A percentile compares a stretch with the other conserved stretches of the same genome.
Evolutionary conservation across 1,140 invertebrate genomes (phyloP).

Genomic region (Popillia japonica): DNA sequence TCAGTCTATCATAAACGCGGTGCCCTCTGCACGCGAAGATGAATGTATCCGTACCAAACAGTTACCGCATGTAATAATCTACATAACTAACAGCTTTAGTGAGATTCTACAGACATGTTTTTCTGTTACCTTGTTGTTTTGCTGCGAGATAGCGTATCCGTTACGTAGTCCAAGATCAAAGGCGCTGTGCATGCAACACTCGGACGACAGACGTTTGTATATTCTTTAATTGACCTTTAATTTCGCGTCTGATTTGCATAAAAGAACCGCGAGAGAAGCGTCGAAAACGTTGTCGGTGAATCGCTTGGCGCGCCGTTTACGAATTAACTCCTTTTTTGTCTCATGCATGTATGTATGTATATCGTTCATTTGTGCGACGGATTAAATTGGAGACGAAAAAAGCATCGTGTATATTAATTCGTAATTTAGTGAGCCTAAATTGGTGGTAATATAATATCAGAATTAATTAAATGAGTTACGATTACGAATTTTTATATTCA

Average conservation of each 20-base stretch:
- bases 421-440: neutral
- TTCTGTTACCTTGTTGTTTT: neutral
- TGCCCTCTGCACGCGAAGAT: neutral
- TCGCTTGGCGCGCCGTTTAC: neutral
- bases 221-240: neutral
- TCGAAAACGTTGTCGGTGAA: neutral
- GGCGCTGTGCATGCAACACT: neutral
- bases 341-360: too few relatives aligned
- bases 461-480: neutral
- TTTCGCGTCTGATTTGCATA: slow-evolving; percentile 6
- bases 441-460: neutral
- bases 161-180: neutral
- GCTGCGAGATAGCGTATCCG: neutral
- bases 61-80: neutral
- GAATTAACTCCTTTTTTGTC: neutral
- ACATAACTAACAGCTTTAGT: neutral
- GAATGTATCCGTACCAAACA: neutral
- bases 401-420: neutral
- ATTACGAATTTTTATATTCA: neutral
- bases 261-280: neutral
- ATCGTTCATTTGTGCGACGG: neutral
- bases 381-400: neutral
- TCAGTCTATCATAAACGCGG: too few relatives aligned
- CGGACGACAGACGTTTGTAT: neutral
- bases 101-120: too few relatives aligned